Evolutionary conservation across 2,113 vertebrate species (phyloP).

Genomic region (Thinocorus orbignyianus): DNA sequence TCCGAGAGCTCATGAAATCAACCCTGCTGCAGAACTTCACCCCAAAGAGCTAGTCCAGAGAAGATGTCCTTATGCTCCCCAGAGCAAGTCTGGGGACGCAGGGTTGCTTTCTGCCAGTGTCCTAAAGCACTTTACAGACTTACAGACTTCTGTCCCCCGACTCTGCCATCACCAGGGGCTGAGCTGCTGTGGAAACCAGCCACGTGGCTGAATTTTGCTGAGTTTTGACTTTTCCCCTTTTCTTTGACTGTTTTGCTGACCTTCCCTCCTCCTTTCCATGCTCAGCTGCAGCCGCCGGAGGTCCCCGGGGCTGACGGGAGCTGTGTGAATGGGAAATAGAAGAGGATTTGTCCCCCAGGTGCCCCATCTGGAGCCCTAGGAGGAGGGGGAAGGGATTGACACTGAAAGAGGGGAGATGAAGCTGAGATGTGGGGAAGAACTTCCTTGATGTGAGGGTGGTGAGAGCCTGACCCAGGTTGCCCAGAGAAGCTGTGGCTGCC

Average conservation of each 20-base stretch:
- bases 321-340: not conserved
- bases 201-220: rapidly evolving
- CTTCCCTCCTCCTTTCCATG: too few relatives aligned
- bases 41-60: not conserved
- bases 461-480: too few relatives aligned
- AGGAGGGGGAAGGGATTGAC: too few relatives aligned
- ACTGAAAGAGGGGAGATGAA: too few relatives aligned
- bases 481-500: too few relatives aligned
- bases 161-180: rapidly evolving
- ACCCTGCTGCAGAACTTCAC: rapidly evolving
- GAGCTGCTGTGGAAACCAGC: not conserved
- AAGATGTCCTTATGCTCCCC: rapidly evolving
- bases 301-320: not conserved
- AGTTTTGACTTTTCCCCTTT: not conserved
- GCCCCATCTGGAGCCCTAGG: too few relatives aligned
- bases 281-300: too few relatives aligned
- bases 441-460: too few relatives aligned
- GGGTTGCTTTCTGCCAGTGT: not conserved
- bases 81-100: rapidly evolving
- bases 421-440: too few relatives aligned
- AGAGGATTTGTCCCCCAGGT: not conserved
- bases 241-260: not conserved
- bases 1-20: not conserved
- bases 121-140: not conserved
- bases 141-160: not conserved